Evolutionary conservation across 2,888 invertebrate species (phyloP), one percentile per base, ranked within the genome.

Genomic region (Acronicta aceris): DNA sequence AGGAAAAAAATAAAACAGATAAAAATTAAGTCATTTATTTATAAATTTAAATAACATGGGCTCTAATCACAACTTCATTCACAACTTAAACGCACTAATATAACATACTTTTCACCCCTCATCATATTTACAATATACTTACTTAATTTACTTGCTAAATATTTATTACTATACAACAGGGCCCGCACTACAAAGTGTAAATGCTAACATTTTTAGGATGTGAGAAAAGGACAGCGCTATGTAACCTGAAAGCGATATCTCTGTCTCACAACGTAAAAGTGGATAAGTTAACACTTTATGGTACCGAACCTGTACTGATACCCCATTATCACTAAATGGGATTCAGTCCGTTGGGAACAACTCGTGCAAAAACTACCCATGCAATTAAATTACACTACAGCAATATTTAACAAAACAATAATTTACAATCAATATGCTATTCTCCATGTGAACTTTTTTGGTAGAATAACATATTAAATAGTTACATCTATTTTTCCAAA

Each of bases 21-120:
- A 71, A 67, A 66, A 85, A 79, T 86, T 87, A 68, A 89, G 84
- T 87, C 72, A 71, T 94, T 94, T 93, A 92, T 91, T 92, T 82
- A 77, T 81, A 84, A 80, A 83, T 86, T 83, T 85, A 88, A 81
- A 88, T 86, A 89, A 92, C 91, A 92, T 82, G 82, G 86, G 87
- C 82, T 74, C 71, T 88, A 87, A 89, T 86, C 87, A 91, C 89
- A 90, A 83, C 84, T 84, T 81, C 85, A 83, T 81, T 85, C 81
- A 80, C 71, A 84, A 86, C 81, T 81, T 76, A 50, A 72, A 75
- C 74, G 66, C 60, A 70, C 70, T 76, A 69, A 79, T 69, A 78
- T 79, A 69, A 82, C 74, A 83, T 63, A 59, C 52, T 58, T 53
- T 59, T 58, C 50, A 61, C 30, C 51, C 51, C 58, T 48, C 15